Evolutionary conservation across 1,140 invertebrate genomes (phyloP), one percentile per base, ranked within the genome.

Genomic region (Camponotus floridanus): DNA sequence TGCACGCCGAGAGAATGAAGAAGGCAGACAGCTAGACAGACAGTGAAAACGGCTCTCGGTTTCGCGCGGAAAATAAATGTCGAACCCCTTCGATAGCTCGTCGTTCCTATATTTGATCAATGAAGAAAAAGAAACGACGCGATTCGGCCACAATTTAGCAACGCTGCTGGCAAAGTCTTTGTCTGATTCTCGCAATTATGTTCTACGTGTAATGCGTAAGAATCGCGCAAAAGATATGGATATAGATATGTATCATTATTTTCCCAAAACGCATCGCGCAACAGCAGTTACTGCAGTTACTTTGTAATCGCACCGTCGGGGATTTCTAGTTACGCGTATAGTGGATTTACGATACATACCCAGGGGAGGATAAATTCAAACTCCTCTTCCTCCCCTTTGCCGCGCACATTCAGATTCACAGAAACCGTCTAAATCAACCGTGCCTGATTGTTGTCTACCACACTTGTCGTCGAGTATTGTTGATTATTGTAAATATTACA

Each of bases 11-110:
- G 79, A 83, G 79, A 83, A 83, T 83, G 79, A 83, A 83, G 79
- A 74, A 83, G 68, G 79, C 79, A 70, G 79, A 83, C 79, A 83
- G 68, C 79, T 74, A 83, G 79, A 83, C 79, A 83, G 79, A 83
- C 68, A 83, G 68, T 48, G 79, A 83, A 83, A 83, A 83, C 79
- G 79, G 79, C 79, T 83, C 45, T 73, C 68, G 68, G 79, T 74
- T 39, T 73, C 51, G 55, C 8, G 51, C 42, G n/a, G 39, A 48
- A 83, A 83, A 83, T 83, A 83, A 83, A 83, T 73, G 68, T 83
- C 79, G 79, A 83, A 83, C 71, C 21, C 9, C n/a, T 21, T 31
- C 79, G 79, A 61, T 73, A 59, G 68, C 68, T 26, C 45, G 57
- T 8, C 64, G n/a, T 33, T 13, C 15, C 21, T 42, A 9, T 21